Evolutionary conservation across 2,888 invertebrate genomes (phyloP).

Genomic region (Allacma fusca): DNA sequence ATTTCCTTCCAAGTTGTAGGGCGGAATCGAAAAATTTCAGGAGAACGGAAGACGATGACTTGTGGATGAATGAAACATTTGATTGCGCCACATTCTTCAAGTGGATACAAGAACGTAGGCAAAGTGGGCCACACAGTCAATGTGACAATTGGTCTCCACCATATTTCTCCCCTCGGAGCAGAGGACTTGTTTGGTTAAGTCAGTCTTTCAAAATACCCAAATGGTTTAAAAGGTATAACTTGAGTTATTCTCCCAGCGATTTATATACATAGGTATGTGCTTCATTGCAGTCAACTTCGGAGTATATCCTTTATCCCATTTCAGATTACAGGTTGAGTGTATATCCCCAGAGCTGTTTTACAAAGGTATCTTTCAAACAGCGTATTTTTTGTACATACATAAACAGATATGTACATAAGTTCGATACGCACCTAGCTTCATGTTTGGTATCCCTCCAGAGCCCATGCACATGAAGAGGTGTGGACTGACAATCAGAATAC

Average conservation of each 20-base stretch:
- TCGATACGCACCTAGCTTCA: too few relatives aligned
- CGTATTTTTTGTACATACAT: not conserved
- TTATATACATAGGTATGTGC: not conserved
- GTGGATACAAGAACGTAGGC: not conserved
- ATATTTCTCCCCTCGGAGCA: not conserved
- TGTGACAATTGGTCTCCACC: not conserved
- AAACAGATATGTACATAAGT: too few relatives aligned
- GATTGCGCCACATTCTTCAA: conserved; percentile 10
- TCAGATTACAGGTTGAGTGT: too few relatives aligned
- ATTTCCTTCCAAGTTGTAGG: not conserved
- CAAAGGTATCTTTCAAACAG: too few relatives aligned
- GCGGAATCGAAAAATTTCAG: conserved; percentile 14
- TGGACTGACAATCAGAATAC: conserved; percentile 33
- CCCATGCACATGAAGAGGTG: too few relatives aligned
- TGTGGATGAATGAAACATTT: conserved; percentile 19
- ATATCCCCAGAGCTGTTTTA: too few relatives aligned
- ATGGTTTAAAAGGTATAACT: conserved; percentile 8
- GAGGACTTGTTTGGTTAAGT: not conserved
- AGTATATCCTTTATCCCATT: too few relatives aligned
- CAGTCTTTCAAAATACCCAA: not conserved
- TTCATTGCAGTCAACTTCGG: too few relatives aligned
- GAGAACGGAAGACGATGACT: conserved; percentile 5
- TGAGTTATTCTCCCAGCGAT: too few relatives aligned
- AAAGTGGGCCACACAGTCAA: not conserved
- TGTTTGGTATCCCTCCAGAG: too few relatives aligned